Conservation (phyloP, 2,888 invertebrate genomes). For the Sarcophaga carnaria region DNA sequence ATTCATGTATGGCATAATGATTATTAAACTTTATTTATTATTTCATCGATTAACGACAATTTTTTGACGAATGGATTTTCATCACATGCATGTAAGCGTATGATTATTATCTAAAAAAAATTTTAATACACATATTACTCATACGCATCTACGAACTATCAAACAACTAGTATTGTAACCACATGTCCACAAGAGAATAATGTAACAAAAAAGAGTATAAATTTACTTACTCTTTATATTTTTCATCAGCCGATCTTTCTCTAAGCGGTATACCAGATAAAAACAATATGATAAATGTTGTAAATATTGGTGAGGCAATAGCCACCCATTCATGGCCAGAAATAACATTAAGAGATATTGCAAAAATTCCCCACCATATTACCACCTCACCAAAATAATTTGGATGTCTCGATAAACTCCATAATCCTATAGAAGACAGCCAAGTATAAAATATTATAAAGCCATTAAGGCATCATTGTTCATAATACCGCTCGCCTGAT, state of each 20-base stretch:
- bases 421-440: conserved; percentile 84
- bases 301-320: conserved; percentile 91
- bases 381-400: conserved; percentile 97
- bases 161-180: not conserved
- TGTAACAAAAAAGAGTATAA: not conserved
- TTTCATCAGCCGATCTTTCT: conserved; percentile 93
- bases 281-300: conserved; percentile 92
- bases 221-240: conserved; percentile 89
- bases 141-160: too few relatives aligned
- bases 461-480: not conserved
- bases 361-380: conserved; percentile 96
- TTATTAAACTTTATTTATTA: too few relatives aligned
- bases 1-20: too few relatives aligned
- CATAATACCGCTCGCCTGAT: conserved; percentile 6
- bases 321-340: conserved; percentile 93
- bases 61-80: too few relatives aligned
- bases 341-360: conserved; percentile 93
- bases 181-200: not conserved
- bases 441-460: conserved; percentile 28
- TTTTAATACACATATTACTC: too few relatives aligned
- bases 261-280: conserved; percentile 94
- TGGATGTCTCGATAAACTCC: conserved; percentile 95
- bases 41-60: too few relatives aligned
- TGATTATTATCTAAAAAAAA: too few relatives aligned
- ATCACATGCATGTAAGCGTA: too few relatives aligned